A percentile compares a stretch with the other conserved stretches of the same genome.
Evolutionary conservation across 2,888 invertebrate species (phyloP).

Genomic region (Pardosa pseudoannulata): DNA sequence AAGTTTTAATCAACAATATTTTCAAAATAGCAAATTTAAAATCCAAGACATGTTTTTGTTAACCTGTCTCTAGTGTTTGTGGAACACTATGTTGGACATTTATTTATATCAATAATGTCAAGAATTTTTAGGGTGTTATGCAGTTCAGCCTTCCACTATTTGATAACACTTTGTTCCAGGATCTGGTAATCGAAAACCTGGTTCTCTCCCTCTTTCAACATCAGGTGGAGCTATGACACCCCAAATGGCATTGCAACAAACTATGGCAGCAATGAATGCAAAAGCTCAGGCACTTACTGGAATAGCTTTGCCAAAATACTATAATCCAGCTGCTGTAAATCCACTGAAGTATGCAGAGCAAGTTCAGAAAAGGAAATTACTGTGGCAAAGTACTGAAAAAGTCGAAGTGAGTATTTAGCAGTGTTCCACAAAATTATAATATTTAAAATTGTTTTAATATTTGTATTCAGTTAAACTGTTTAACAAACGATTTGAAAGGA

Average conservation of each 20-base stretch:
- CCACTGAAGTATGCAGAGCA: conserved; percentile 90
- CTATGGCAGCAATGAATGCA: conserved; percentile 78
- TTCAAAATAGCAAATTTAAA: too few relatives aligned
- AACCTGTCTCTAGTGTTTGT: too few relatives aligned
- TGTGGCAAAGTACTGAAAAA: conserved; percentile 87
- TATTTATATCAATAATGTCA: too few relatives aligned
- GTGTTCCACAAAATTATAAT: too few relatives aligned
- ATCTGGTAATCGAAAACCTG: conserved; percentile 76
- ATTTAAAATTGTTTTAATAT: too few relatives aligned
- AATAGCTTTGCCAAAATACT: conserved; percentile 76
- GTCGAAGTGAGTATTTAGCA: conserved; percentile 27
- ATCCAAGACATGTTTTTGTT: too few relatives aligned
- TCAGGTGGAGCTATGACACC: conserved; percentile 76
- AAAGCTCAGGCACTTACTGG: conserved; percentile 79
- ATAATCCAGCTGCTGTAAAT: conserved; percentile 80
- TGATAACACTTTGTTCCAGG: conserved; percentile 69
- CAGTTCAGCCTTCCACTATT: conserved; percentile 5
- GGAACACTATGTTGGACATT: too few relatives aligned
- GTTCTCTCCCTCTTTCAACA: conserved; percentile 76
- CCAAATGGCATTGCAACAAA: conserved; percentile 78
- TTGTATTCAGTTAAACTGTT: too few relatives aligned
- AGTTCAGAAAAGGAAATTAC: conserved; percentile 91
- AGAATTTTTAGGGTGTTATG: neutral
- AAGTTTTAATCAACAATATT: too few relatives aligned
- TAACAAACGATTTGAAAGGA: too few relatives aligned